Evolutionary conservation across 2,888 invertebrate genomes (phyloP).

Genomic region (Sialis lutaria): DNA sequence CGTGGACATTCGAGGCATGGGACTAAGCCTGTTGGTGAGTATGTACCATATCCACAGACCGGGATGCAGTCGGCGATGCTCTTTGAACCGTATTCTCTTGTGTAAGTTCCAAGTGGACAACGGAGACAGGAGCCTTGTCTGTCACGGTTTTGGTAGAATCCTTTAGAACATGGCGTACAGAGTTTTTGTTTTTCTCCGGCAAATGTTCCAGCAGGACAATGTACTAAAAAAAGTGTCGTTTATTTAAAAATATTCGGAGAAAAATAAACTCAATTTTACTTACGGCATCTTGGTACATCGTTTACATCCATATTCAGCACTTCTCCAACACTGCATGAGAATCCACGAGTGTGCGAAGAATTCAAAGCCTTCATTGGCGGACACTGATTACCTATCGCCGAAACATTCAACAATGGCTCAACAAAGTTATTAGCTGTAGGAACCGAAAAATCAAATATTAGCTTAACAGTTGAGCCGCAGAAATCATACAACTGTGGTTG

Average conservation of each 20-base stretch:
- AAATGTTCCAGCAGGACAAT: slow-evolving; percentile 93
- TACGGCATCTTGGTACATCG: slow-evolving; percentile 81
- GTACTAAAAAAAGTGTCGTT: slow-evolving; percentile 37
- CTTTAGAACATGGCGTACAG: slow-evolving; percentile 81
- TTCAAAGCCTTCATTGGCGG: slow-evolving; percentile 76
- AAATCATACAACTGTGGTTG: slow-evolving; percentile 88
- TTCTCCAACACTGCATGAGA: slow-evolving; percentile 86
- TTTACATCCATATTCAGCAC: slow-evolving; percentile 86
- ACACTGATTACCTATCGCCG: slow-evolving; percentile 81
- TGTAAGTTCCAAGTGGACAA: slow-evolving; percentile 88
- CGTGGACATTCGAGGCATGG: slow-evolving; percentile 88
- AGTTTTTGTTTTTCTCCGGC: slow-evolving; percentile 78
- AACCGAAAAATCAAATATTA: slow-evolving; percentile 87
- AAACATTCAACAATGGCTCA: slow-evolving; percentile 74
- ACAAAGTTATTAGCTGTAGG: slow-evolving; percentile 83
- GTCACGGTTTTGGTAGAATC: slow-evolving; percentile 85
- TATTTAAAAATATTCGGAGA: neutral
- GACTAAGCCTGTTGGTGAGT: slow-evolving; percentile 84
- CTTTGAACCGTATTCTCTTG: slow-evolving; percentile 78
- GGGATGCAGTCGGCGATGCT: slow-evolving; percentile 74
- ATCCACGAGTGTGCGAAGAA: slow-evolving; percentile 73
- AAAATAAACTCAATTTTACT: slow-evolving; percentile 24
- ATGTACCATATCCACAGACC: slow-evolving; percentile 91
- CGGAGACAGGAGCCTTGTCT: slow-evolving; percentile 78
- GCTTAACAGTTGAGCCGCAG: slow-evolving; percentile 81